phyloP scores from a whole-genome alignment of 2,113 vertebrate species.

The Propithecus coquereli region DNA sequence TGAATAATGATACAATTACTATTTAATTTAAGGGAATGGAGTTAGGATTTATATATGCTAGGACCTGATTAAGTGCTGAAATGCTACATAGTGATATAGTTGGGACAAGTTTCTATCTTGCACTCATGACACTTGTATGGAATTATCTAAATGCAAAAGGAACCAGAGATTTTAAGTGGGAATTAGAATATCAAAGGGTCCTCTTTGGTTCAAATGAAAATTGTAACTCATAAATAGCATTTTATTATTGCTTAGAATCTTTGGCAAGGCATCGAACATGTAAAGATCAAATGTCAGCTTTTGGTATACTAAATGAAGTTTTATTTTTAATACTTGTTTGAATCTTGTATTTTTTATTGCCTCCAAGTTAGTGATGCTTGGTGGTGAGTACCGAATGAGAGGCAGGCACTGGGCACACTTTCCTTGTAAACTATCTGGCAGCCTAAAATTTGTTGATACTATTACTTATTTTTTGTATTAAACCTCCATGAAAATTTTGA shows the following conservation, averaged over 20 bases:
- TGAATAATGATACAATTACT: background rate
- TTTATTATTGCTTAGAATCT: background rate
- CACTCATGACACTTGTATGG: background rate
- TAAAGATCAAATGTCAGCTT: background rate
- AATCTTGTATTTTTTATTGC: background rate
- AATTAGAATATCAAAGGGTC: background rate
- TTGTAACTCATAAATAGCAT: background rate
- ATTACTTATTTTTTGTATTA: background rate
- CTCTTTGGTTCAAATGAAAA: background rate
- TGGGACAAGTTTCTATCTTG: background rate
- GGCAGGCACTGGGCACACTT: background rate
- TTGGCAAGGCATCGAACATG: background rate
- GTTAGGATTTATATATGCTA: background rate
- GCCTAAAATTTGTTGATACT: background rate
- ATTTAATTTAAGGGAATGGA: background rate
- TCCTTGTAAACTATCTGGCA: background rate
- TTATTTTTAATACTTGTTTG: slow-evolving; percentile 16
- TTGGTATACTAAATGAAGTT: background rate
- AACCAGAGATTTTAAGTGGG: background rate
- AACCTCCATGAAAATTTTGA: background rate
- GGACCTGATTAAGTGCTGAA: background rate
- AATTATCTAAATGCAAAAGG: background rate
- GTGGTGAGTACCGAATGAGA: background rate
- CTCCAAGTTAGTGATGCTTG: background rate
- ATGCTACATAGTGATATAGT: too few relatives aligned